These are phyloP conservation scores for Bubo scandiacus DNA, from an alignment of 2,113 vertebrate genomes.

Conservation along the genomic window DNA sequence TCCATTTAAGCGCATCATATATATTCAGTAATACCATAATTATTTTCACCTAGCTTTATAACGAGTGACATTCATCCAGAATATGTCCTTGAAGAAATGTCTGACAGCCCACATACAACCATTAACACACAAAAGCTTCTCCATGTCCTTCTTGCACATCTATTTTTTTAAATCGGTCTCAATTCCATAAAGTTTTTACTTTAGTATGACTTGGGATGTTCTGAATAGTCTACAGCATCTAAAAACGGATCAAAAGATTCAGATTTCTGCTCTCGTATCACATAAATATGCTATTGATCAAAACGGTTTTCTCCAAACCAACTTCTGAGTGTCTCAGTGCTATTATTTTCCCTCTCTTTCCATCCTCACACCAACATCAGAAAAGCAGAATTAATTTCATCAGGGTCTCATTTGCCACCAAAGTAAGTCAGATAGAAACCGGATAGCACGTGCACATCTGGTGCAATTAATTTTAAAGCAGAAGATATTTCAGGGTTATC, in stretches of 20 bases:
- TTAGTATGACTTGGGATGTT: background rate
- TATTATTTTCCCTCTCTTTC: background rate
- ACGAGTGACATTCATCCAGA: background rate
- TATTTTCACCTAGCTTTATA: background rate
- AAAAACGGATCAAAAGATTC: background rate
- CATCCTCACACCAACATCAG: background rate
- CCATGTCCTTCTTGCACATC: background rate
- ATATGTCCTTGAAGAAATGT: background rate
- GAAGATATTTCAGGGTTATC: background rate
- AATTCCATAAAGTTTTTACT: background rate
- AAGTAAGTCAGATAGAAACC: background rate
- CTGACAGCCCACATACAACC: background rate
- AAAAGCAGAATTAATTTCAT: background rate
- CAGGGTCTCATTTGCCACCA: background rate
- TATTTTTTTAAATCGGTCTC: background rate
- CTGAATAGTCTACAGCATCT: fast-evolving
- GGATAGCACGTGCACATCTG: background rate
- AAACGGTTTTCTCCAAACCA: background rate
- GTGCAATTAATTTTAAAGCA: background rate
- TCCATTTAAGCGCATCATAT: background rate
- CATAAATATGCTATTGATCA: background rate
- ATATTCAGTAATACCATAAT: background rate
- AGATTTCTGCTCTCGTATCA: background rate
- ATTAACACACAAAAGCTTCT: background rate
- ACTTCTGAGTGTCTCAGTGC: background rate